These are phyloP conservation scores for Megaceryle alcyon DNA, from an alignment of 2,797 vertebrate species.

Conservation along the genomic window DNA sequence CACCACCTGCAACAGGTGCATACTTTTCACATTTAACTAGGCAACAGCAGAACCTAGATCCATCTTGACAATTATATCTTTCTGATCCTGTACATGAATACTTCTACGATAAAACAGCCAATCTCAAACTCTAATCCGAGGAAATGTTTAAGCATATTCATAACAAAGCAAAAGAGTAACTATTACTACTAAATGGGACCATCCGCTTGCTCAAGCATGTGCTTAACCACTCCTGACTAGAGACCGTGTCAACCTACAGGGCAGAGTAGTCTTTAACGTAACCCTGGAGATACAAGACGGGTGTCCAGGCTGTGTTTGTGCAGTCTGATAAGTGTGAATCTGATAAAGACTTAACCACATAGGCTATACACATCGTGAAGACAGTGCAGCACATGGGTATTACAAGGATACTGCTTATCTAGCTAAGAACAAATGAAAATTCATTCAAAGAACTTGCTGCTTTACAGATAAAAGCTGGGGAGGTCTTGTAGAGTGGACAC, in stretches of 20 bases:
- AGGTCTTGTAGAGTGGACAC: background rate
- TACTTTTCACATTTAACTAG: background rate
- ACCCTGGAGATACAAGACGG: background rate
- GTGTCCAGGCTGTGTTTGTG: constrained; percentile 22
- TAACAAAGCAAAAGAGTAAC: background rate
- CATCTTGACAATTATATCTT: background rate
- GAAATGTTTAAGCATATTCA: background rate
- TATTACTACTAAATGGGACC: background rate
- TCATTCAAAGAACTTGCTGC: constrained; percentile 21
- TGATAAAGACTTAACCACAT: constrained; percentile 38
- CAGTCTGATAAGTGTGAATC: constrained; percentile 46
- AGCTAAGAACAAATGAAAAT: constrained; percentile 32
- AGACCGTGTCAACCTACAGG: background rate
- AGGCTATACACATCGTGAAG: constrained; percentile 7
- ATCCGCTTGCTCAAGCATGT: background rate
- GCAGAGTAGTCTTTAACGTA: background rate
- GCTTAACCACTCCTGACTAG: background rate
- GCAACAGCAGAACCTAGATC: background rate
- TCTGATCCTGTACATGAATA: background rate
- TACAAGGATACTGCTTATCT: constrained; percentile 55
- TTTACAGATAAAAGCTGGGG: constrained; percentile 41
- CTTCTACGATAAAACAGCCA: background rate
- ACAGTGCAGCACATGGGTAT: constrained; percentile 4
- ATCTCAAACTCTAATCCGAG: background rate
- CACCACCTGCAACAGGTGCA: background rate